These are phyloP conservation scores for Varanus komodoensis DNA, from an alignment of 2,113 vertebrate genomes.

Conservation along the genomic window DNA sequence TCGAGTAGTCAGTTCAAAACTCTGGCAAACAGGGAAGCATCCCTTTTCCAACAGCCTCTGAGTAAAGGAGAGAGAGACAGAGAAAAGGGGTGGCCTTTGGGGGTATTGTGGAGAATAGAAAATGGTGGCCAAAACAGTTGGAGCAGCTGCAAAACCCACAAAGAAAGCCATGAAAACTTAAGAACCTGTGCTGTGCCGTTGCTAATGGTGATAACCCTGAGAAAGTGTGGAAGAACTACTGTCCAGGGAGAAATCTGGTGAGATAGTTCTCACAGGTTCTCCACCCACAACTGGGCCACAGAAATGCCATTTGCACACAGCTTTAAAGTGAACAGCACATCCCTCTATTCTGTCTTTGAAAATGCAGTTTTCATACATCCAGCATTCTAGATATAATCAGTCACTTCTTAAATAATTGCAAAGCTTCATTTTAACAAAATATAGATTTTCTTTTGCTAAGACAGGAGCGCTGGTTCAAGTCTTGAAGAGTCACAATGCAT, in stretches of 20 bases:
- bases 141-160: too few relatives aligned
- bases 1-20: background rate
- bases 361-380: background rate
- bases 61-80: background rate
- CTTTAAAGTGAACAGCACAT: background rate
- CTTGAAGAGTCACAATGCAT: background rate
- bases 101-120: background rate
- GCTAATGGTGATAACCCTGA: too few relatives aligned
- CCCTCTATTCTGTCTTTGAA: background rate
- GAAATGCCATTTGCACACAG: too few relatives aligned
- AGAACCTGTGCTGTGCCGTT: too few relatives aligned
- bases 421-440: background rate
- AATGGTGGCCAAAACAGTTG: background rate
- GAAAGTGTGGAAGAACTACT: too few relatives aligned
- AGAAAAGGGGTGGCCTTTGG: background rate
- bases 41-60: background rate
- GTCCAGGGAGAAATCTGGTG: too few relatives aligned
- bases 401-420: background rate
- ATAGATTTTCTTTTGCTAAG: background rate
- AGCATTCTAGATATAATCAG: background rate
- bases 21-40: background rate
- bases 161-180: too few relatives aligned
- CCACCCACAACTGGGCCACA: too few relatives aligned
- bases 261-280: too few relatives aligned
- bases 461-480: background rate